Conservation (phyloP, 2,797 vertebrate genomes). For the Todus mexicanus region DNA sequence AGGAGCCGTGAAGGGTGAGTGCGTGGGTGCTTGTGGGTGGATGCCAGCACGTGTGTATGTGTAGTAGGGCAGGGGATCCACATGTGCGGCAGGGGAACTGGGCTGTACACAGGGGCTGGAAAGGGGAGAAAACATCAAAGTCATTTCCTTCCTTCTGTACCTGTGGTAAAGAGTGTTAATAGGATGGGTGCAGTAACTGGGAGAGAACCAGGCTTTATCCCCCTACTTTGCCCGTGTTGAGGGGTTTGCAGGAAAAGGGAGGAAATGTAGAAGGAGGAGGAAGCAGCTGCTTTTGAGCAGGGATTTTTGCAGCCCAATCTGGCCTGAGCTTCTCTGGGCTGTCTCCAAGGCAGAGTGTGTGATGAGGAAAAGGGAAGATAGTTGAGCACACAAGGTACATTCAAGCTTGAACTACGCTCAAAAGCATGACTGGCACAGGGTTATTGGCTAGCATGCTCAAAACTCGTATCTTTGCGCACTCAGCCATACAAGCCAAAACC, state of each 20-base stretch:
- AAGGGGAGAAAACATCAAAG: not conserved
- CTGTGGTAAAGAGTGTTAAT: not conserved
- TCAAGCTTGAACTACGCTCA: not conserved
- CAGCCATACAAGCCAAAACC: not conserved
- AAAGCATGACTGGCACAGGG: not conserved
- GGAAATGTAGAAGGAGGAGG: not conserved
- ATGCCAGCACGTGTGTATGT: accelerated
- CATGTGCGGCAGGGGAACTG: not conserved
- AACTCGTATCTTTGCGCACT: not conserved
- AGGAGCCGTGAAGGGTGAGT: not conserved
- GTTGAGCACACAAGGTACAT: not conserved
- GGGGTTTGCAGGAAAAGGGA: not conserved
- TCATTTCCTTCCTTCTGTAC: not conserved
- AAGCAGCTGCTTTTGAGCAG: conserved; percentile 22
- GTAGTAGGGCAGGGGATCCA: not conserved
- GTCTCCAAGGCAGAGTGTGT: not conserved
- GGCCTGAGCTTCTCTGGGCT: not conserved
- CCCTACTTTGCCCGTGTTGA: not conserved
- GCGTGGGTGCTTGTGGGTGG: not conserved
- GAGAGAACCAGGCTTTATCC: not conserved
- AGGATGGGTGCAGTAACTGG: not conserved
- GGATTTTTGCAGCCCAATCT: not conserved
- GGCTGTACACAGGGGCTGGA: not conserved
- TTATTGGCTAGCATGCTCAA: not conserved
- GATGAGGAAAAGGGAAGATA: not conserved